Conservation (phyloP, 2,113 vertebrate species). For the Ameiurus melas region DNA sequence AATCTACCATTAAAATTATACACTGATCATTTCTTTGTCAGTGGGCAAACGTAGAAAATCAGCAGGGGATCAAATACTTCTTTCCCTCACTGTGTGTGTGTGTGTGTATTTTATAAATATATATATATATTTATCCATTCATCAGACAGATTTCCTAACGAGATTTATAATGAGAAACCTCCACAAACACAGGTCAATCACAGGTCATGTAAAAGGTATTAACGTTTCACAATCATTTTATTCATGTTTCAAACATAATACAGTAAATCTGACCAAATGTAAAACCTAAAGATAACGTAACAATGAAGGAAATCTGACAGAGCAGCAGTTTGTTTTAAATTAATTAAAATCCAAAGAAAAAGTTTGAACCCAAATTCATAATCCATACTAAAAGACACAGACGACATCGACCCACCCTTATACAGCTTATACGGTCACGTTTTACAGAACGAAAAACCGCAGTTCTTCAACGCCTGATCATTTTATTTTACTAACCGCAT, state of each 20-base stretch:
- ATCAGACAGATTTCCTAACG: not conserved
- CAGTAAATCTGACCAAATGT: not conserved
- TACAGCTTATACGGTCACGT: not conserved
- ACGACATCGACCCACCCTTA: not conserved
- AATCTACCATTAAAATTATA: too few species aligned
- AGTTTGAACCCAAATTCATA: not conserved
- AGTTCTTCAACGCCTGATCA: not conserved
- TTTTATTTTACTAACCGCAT: not conserved
- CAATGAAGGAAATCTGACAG: conserved; percentile 33
- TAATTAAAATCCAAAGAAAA: conserved; percentile 11
- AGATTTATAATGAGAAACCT: not conserved
- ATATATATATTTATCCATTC: too few species aligned
- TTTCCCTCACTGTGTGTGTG: too few species aligned
- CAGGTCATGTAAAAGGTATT: not conserved
- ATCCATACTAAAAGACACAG: not conserved
- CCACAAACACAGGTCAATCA: not conserved
- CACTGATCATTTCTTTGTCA: too few species aligned
- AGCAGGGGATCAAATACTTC: too few species aligned
- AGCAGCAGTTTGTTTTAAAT: not conserved
- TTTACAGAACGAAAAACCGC: not conserved
- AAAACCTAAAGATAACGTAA: conserved; percentile 33
- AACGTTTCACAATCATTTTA: conserved; percentile 28
- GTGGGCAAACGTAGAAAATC: too few species aligned
- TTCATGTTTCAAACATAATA: conserved; percentile 31
- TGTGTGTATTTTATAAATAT: too few species aligned